Conservation (phyloP, 2,113 vertebrate species). For the Pseudorasbora parva region DNA sequence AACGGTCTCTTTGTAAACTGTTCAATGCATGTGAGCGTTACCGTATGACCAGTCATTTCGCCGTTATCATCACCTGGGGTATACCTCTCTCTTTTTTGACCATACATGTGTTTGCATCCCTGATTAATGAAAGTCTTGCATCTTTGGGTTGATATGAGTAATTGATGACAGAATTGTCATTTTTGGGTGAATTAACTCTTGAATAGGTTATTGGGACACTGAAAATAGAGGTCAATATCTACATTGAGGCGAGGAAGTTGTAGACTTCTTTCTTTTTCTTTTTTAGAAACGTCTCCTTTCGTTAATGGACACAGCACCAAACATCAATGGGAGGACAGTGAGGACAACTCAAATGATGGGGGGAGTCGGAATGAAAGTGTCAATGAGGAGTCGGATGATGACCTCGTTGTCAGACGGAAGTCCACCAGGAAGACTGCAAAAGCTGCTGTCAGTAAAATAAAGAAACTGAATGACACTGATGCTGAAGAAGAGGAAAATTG, state of each 20-base stretch:
- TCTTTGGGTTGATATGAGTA: no score
- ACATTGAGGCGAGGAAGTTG: not conserved
- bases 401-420: slow-evolving; percentile 49
- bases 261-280: not conserved
- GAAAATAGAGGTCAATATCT: not conserved
- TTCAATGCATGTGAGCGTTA: no score
- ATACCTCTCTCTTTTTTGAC: no score
- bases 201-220: not conserved
- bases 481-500: slow-evolving; percentile 55
- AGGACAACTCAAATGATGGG: slow-evolving; percentile 30
- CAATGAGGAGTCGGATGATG: slow-evolving; percentile 37
- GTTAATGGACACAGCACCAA: slow-evolving; percentile 72
- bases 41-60: no score
- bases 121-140: no score
- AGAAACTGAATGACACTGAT: slow-evolving; percentile 61
- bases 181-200: no score
- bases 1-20: no score
- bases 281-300: slow-evolving; percentile 63
- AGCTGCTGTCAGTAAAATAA: slow-evolving; percentile 61
- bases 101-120: no score
- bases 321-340: slow-evolving; percentile 57
- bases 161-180: no score
- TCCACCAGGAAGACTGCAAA: slow-evolving; percentile 58
- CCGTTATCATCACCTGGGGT: no score
- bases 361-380: slow-evolving; percentile 54